phyloP scores from a whole-genome alignment of 2,113 vertebrate genomes.

The Mormyrus iriodes region DNA sequence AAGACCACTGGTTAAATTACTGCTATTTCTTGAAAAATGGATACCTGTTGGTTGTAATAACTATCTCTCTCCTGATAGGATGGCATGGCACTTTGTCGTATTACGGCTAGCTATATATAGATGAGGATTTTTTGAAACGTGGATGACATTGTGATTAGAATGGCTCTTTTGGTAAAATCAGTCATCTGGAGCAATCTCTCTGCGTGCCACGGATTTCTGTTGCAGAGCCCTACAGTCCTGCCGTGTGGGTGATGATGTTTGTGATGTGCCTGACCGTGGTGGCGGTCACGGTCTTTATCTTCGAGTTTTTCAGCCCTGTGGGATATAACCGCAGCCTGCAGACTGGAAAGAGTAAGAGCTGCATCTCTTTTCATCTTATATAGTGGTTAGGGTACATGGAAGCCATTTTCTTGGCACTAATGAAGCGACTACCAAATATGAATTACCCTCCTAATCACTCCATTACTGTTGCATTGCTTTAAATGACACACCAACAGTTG shows the following conservation, averaged over 20 bases:
- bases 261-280: slow-evolving; percentile 94
- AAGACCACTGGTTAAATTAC: too few relatives aligned
- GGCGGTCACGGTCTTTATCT: slow-evolving; percentile 89
- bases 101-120: not conserved
- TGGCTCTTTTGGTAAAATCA: not conserved
- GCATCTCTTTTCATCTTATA: not conserved
- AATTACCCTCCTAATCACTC: not conserved
- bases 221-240: slow-evolving; percentile 86
- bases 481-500: not conserved
- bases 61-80: not conserved
- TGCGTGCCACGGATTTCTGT: not conserved
- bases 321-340: slow-evolving; percentile 78
- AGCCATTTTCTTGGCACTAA: not conserved
- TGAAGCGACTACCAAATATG: not conserved
- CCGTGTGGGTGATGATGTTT: slow-evolving; percentile 96
- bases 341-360: slow-evolving; percentile 76
- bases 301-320: slow-evolving; percentile 83
- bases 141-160: not conserved
- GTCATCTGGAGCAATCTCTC: not conserved
- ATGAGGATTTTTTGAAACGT: not conserved
- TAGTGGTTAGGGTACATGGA: not conserved
- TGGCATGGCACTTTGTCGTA: not conserved
- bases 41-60: not conserved
- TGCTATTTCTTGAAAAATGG: not conserved
- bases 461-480: not conserved